phyloP scores from a whole-genome alignment of 1,140 invertebrate species.

The Dufourea novaeangliae region DNA sequence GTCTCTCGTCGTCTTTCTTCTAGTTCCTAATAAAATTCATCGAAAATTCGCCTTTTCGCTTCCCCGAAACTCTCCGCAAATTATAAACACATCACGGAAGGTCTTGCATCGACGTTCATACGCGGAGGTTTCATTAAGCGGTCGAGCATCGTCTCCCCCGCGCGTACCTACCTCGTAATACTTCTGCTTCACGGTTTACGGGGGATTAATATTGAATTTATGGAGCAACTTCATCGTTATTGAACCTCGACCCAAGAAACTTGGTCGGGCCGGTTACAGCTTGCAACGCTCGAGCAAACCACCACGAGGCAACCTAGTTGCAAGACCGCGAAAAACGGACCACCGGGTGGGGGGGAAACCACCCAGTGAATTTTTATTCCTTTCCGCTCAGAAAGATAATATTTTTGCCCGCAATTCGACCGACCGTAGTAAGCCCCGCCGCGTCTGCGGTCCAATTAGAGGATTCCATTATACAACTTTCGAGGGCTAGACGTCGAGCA shows the following conservation, averaged over 20 bases:
- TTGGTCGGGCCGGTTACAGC: conserved; percentile 41
- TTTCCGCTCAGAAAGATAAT: neutral
- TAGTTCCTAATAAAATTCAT: conserved; percentile 16
- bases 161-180: conserved; percentile 38
- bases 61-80: neutral
- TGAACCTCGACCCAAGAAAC: conserved; percentile 44
- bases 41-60: neutral
- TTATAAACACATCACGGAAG: neutral
- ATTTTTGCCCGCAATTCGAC: neutral
- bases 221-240: conserved; percentile 57
- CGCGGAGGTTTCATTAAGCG: conserved; percentile 57
- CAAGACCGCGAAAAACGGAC: neutral
- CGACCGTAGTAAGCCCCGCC: too few species aligned
- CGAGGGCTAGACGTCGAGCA: neutral
- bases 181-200: conserved; percentile 44
- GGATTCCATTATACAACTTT: neutral
- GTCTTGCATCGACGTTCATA: conserved; percentile 13
- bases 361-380: neutral
- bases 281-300: conserved; percentile 5
- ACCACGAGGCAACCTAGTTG: neutral
- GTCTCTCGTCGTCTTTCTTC: neutral
- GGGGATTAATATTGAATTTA: conserved; percentile 65
- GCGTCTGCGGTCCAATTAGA: neutral
- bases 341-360: neutral
- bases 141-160: neutral